Base-by-base conservation (phyloP, 2,113 vertebrate genomes). In the Albula goreensis region DNA sequence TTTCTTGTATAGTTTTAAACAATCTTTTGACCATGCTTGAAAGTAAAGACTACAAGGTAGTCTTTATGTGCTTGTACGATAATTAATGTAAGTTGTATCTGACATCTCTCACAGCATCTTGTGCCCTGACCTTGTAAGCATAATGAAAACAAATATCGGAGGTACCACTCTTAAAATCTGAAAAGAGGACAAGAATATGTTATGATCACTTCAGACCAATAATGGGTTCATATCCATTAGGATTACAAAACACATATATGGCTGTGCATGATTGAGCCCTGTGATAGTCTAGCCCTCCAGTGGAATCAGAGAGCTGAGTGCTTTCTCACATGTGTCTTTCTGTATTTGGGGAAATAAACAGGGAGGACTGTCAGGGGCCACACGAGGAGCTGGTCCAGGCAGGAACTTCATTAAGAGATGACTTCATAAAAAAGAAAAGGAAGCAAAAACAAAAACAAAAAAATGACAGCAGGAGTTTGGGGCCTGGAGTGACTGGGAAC, bases 281-380 rank as follows among this genome's bases (percentile, higher is more conserved):
- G 87, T 92, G 15, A 51, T 86, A 92, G 94, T 94, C 93, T 90
- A 88, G 83, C 52, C 70, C 83, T 87, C 93, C 92, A 91, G 89
- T 82, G 88, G 92, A 92, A 92, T 93, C 93, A 90, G 85, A 87
- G 85, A 86, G 86, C 57, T 2, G 52, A 83, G 50, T 25, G 74
- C 82, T 91, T 95, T 94, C 92, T 90, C 92, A 94, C 88, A 89
- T 13, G 25, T 25, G 7, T 50, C 50, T 80, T 60, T 41, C 8
- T 83, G 81, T 19, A 48, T 85, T 78, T 78, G n/a, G n/a, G 19
- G 53, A 22, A 49, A 48, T 80, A 74, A 66, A 41, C 9, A 63
- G 13, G 49, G 31, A 10, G 2, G 22, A 22, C 51, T 84, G 19
- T 78, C 31, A 80, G 57, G 82, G 9, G 82, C 50, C 77, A 81